phyloP scores from a whole-genome alignment of 53 echinoderm and acorn worm genomes.

The Zoroaster sp. region DNA sequence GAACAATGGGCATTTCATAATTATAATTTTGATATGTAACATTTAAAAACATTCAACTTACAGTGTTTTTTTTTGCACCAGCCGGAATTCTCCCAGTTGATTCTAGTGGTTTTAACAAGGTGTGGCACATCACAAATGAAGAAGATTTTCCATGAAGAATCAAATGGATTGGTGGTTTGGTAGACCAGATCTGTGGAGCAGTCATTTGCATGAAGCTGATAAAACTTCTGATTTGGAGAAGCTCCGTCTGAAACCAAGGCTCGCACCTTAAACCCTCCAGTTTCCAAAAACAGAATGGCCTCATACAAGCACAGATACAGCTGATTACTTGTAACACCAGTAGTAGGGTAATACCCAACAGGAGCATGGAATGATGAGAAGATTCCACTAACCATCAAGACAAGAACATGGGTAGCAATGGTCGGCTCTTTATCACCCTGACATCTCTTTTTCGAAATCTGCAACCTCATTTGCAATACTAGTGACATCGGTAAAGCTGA shows the following conservation, averaged over 20 bases:
- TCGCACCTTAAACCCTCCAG: constrained; percentile 20
- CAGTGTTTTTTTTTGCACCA: constrained; percentile 41
- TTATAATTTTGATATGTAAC: neutral
- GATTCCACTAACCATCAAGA: constrained; percentile 42
- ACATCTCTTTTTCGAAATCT: neutral
- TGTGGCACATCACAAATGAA: constrained; percentile 55
- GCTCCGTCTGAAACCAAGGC: constrained; percentile 37
- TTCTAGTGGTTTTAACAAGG: constrained; percentile 56
- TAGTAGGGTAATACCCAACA: constrained; percentile 33
- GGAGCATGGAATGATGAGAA: constrained; percentile 28
- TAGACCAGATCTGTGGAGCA: neutral
- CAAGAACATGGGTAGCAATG: constrained; percentile 53
- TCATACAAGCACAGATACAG: constrained; percentile 45
- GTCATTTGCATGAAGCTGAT: neutral
- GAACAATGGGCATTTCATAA: too few species aligned
- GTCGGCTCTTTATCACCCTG: neutral
- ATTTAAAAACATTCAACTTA: constrained; percentile 12
- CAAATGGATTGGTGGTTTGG: neutral
- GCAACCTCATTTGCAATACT: constrained; percentile 23
- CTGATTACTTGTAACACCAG: constrained; percentile 24
- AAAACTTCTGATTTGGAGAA: constrained; percentile 19
- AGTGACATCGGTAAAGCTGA: constrained; percentile 39
- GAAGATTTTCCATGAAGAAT: constrained; percentile 16
- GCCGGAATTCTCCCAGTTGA: constrained; percentile 49
- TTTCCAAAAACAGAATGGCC: constrained; percentile 9